Percentiles rank a stretch among this genome's conserved stretches.
Evolutionary conservation across 2,113 vertebrate species (phyloP).

Genomic region (Columbina picui): DNA sequence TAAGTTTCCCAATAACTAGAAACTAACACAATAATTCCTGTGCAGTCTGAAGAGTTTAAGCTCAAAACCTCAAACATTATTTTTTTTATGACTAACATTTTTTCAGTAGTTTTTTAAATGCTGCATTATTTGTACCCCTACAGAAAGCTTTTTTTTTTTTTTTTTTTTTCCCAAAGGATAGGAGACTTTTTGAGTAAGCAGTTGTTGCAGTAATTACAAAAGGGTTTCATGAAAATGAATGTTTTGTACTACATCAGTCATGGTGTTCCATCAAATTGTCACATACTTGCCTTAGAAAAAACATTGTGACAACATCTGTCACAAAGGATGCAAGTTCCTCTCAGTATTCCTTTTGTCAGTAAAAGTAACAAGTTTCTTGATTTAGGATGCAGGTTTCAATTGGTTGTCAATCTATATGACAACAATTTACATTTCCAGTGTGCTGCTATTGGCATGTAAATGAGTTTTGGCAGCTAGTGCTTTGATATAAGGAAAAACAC

Average conservation of each 20-base stretch:
- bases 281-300: conserved; percentile 11
- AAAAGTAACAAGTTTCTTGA: conserved; percentile 26
- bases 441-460: not conserved
- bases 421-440: conserved; percentile 36
- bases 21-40: not conserved
- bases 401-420: not conserved
- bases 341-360: conserved; percentile 20
- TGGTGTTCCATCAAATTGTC: conserved; percentile 24
- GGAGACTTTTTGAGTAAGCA: not conserved
- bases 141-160: not conserved
- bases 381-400: conserved; percentile 17
- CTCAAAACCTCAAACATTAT: not conserved
- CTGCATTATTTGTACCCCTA: not conserved
- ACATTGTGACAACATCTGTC: conserved; percentile 36
- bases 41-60: not conserved
- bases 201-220: not conserved
- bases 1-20: not conserved
- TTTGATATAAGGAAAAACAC: not conserved
- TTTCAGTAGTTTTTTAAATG: not conserved
- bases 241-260: not conserved
- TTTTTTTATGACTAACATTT: not conserved
- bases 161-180: not conserved
- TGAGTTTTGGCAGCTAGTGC: not conserved
- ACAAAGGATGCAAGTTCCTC: conserved; percentile 7
- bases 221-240: conserved; percentile 10